Conservation (phyloP, 2,113 vertebrate species). For the Panthera tigris region DNA sequence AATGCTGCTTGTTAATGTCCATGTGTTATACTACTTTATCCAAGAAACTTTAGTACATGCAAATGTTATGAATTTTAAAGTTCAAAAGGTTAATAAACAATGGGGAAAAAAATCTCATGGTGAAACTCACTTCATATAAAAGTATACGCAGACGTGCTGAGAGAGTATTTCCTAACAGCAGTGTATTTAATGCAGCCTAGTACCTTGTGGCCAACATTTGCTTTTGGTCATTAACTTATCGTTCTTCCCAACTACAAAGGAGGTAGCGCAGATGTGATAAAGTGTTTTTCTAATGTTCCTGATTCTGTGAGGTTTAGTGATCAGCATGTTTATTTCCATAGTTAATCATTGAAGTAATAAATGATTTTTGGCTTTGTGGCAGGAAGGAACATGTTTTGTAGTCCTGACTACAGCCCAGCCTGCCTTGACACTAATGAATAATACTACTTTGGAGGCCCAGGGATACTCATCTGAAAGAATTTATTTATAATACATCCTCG, state of each 20-base stretch:
- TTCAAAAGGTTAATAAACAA: conserved; percentile 38
- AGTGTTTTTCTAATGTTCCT: background rate
- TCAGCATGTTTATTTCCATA: background rate
- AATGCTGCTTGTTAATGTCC: conserved; percentile 22
- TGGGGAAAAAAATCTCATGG: background rate
- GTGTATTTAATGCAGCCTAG: background rate
- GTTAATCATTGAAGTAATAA: conserved; percentile 53
- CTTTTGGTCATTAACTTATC: background rate
- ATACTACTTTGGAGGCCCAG: background rate
- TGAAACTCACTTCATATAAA: background rate
- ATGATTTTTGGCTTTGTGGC: conserved; percentile 31
- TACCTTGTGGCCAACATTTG: background rate
- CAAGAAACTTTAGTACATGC: conserved; percentile 22
- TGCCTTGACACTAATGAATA: background rate
- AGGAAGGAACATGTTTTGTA: background rate
- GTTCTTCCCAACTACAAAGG: background rate
- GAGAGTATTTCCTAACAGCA: background rate
- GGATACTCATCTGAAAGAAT: conserved; percentile 26
- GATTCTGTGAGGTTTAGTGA: conserved; percentile 38
- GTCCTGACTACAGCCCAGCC: background rate
- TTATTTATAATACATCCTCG: conserved; percentile 29
- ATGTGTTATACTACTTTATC: background rate
- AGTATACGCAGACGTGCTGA: background rate
- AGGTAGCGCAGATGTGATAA: conserved; percentile 13
- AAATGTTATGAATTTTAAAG: conserved; percentile 29